A percentile compares a stretch with the other conserved stretches of the same genome.
phyloP scores from a whole-genome alignment of 1,140 invertebrate genomes.

The Bombus balteatus region DNA sequence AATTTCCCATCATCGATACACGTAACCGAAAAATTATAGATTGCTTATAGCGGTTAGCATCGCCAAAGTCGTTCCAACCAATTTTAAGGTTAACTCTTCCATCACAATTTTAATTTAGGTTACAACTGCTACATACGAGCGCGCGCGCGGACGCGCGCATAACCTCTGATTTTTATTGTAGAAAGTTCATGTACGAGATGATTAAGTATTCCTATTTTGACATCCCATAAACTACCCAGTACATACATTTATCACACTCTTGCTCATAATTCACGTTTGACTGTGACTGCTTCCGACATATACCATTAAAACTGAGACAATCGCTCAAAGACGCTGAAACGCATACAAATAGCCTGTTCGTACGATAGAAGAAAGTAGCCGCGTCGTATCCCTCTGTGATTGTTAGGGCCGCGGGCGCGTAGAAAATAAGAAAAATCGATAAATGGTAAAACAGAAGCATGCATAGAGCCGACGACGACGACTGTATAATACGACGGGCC shows the following conservation, averaged over 20 bases:
- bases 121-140: not conserved
- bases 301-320: not conserved
- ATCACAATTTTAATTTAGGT: not conserved
- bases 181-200: not conserved
- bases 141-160: too few relatives aligned
- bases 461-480: not conserved
- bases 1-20: not conserved
- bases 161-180: not conserved
- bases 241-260: not conserved
- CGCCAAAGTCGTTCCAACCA: too few relatives aligned
- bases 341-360: not conserved
- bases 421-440: slow-evolving; percentile 33
- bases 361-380: slow-evolving; percentile 12
- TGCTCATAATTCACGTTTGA: not conserved
- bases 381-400: not conserved
- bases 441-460: slow-evolving; percentile 17
- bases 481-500: slow-evolving; percentile 18
- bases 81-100: too few relatives aligned
- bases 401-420: not conserved
- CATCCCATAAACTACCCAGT: not conserved
- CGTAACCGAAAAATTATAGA: too few relatives aligned
- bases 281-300: not conserved
- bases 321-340: not conserved
- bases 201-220: not conserved
- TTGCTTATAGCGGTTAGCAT: too few relatives aligned